Conservation (phyloP, 2,113 vertebrate genomes). For the Mungos mungo region DNA sequence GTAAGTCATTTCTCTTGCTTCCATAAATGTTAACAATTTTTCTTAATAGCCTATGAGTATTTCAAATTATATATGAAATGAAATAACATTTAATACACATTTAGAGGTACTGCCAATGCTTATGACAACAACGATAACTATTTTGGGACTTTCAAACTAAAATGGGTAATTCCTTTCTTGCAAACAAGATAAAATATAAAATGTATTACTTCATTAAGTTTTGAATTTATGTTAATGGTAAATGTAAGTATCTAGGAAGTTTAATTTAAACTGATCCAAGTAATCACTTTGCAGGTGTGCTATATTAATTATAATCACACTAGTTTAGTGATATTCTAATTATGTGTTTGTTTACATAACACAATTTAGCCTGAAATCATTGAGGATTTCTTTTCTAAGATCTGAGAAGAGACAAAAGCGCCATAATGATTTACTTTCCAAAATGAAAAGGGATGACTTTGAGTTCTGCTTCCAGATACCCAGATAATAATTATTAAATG, state of each 20-base stretch:
- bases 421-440: constrained; percentile 52
- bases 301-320: constrained; percentile 72
- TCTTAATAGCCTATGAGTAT: constrained; percentile 10
- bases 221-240: constrained; percentile 45
- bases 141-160: constrained; percentile 59
- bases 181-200: constrained; percentile 61
- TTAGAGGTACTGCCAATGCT: constrained; percentile 51
- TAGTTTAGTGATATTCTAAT: constrained; percentile 65
- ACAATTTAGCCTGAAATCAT: constrained; percentile 14
- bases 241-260: constrained; percentile 60
- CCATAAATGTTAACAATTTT: constrained; percentile 39
- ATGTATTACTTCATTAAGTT: constrained; percentile 26
- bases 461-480: neutral
- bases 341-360: constrained; percentile 65
- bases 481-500: neutral
- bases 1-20: neutral
- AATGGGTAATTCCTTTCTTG: constrained; percentile 33
- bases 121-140: constrained; percentile 62
- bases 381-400: constrained; percentile 5
- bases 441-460: constrained; percentile 57
- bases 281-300: constrained; percentile 66
- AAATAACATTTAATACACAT: neutral
- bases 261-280: constrained; percentile 74
- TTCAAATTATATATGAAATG: constrained; percentile 39
- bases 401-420: constrained; percentile 62